A percentile compares a stretch with the other conserved stretches of the same genome.
Evolutionary conservation across 2,888 invertebrate genomes (phyloP).

Genomic region (Xanthorhoe spadicearia): DNA sequence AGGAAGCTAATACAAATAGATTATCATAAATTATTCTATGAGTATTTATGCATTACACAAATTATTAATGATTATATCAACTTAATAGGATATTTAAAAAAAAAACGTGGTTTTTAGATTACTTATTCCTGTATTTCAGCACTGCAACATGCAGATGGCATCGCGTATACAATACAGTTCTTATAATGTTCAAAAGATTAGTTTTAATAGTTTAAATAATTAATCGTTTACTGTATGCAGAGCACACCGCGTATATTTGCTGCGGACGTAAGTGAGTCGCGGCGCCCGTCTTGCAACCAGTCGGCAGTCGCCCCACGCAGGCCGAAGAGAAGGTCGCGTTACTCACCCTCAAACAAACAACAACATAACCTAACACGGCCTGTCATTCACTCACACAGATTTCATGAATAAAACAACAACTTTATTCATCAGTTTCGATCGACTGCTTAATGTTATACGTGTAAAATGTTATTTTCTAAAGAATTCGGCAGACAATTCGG

Average conservation of each 20-base stretch:
- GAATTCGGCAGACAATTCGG: constrained; percentile 53
- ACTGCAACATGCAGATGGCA: too few relatives aligned
- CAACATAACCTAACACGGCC: constrained; percentile 74
- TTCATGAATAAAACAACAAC: constrained; percentile 35
- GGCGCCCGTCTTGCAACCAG: constrained; percentile 75
- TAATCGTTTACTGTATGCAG: not conserved
- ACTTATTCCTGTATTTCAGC: too few relatives aligned
- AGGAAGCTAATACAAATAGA: too few relatives aligned
- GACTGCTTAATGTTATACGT: constrained; percentile 17
- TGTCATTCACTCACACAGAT: constrained; percentile 45
- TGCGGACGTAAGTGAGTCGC: constrained; percentile 36
- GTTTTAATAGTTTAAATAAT: too few relatives aligned
- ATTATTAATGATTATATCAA: too few relatives aligned
- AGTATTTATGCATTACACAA: too few relatives aligned
- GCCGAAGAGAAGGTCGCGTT: constrained; percentile 73
- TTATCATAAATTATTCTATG: too few relatives aligned
- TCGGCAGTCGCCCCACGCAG: constrained; percentile 76
- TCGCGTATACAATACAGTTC: too few relatives aligned
- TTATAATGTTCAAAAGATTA: too few relatives aligned
- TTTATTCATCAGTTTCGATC: constrained; percentile 20
- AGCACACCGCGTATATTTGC: constrained; percentile 17
- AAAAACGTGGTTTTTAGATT: too few relatives aligned
- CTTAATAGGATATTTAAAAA: too few relatives aligned
- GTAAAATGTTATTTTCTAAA: constrained; percentile 35
- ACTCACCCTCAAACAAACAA: constrained; percentile 58